Evolutionary conservation across 2,113 vertebrate genomes (phyloP).

Genomic region (Pseudorhombus dupliciocellatus): DNA sequence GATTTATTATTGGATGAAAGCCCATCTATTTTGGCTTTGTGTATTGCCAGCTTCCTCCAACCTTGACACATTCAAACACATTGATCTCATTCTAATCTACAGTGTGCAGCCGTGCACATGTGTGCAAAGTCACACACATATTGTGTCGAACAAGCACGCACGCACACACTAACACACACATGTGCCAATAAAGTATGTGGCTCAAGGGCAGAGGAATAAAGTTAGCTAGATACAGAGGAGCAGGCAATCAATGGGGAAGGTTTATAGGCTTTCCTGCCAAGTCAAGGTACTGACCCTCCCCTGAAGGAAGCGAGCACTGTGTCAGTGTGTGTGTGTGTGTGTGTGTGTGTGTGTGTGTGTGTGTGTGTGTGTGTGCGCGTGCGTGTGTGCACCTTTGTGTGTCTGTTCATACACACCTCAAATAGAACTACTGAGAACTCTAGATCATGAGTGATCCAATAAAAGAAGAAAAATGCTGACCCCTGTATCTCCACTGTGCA

Average conservation of each 20-base stretch:
- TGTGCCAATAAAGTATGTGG: conserved; percentile 51
- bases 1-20: conserved; percentile 52
- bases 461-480: conserved; percentile 45
- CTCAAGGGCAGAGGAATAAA: conserved; percentile 69
- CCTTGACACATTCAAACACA: conserved; percentile 73
- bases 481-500: conserved; percentile 40
- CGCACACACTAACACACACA: conserved; percentile 1
- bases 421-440: conserved; percentile 26
- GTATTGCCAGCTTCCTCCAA: conserved; percentile 52
- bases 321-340: conserved; percentile 1
- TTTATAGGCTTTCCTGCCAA: conserved; percentile 73
- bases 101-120: conserved; percentile 32
- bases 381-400: too few relatives aligned
- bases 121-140: not conserved
- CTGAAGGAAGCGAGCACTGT: conserved; percentile 41
- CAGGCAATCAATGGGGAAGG: conserved; percentile 68
- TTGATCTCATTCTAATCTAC: conserved; percentile 72
- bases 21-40: conserved; percentile 50
- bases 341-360: not conserved
- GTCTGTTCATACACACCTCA: not conserved
- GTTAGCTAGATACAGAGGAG: conserved; percentile 57
- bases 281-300: conserved; percentile 61
- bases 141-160: too few relatives aligned
- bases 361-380: not conserved
- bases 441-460: conserved; percentile 20